phyloP scores from a whole-genome alignment of 2,797 vertebrate species.

The Xenopus petersii region DNA sequence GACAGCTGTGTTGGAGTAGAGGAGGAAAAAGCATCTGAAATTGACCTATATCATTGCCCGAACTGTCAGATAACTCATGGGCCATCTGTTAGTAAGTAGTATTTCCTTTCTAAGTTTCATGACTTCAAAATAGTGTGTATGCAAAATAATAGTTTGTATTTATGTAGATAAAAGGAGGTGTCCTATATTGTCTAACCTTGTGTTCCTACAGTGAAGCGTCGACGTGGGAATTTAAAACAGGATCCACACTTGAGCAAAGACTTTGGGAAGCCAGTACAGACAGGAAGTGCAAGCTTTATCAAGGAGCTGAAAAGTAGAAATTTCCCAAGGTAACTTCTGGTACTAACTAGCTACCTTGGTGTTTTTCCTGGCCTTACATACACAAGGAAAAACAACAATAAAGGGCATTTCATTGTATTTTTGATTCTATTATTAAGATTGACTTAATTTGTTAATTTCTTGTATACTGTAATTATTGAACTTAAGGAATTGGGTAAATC shows the following conservation, averaged over 20 bases:
- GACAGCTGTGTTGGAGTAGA: slow-evolving; percentile 91
- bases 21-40: slow-evolving; percentile 87
- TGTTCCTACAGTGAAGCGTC: slow-evolving; percentile 80
- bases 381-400: no score
- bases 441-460: no score
- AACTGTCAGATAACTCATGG: slow-evolving; percentile 89
- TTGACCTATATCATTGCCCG: slow-evolving; percentile 91
- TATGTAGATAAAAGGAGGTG: not conserved
- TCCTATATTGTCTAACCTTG: slow-evolving; percentile 2
- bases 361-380: no score
- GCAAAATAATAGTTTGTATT: no score
- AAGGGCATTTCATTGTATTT: no score
- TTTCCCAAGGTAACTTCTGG: slow-evolving; percentile 77
- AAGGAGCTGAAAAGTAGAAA: slow-evolving; percentile 83
- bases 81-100: slow-evolving; percentile 89
- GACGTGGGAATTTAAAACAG: slow-evolving; percentile 76
- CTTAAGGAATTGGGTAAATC: no score
- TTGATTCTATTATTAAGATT: no score
- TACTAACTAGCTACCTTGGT: not conserved
- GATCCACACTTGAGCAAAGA: slow-evolving; percentile 59
- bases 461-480: no score
- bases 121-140: not conserved
- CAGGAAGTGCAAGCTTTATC: slow-evolving; percentile 84
- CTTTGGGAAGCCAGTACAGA: slow-evolving; percentile 78
- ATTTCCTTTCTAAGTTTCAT: not conserved